Evolutionary conservation across 2,888 invertebrate species (phyloP).

Genomic region (Dynastes hyllus): DNA sequence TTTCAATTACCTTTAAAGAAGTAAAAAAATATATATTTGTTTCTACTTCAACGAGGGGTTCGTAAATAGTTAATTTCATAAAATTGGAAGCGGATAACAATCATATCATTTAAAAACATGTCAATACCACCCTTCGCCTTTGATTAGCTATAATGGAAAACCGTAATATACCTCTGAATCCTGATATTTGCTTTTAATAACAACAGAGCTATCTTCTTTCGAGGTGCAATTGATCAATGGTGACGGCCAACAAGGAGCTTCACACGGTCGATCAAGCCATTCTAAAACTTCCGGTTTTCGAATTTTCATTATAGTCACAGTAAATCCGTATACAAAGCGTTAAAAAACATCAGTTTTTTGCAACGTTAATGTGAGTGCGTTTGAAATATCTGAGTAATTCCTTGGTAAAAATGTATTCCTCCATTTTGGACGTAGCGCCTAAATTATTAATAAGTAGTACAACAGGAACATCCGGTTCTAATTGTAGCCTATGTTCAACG

Average conservation of each 20-base stretch:
- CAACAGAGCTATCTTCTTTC: not conserved
- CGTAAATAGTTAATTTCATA: no score
- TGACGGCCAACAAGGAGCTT: constrained; percentile 75
- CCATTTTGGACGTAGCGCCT: constrained; percentile 83
- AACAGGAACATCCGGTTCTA: constrained; percentile 67
- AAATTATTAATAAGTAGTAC: constrained; percentile 83
- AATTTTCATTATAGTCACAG: constrained; percentile 80
- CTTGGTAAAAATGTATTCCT: constrained; percentile 78
- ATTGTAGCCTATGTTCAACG: constrained; percentile 43
- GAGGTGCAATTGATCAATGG: constrained; percentile 58
- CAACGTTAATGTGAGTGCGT: constrained; percentile 57
- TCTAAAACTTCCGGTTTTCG: constrained; percentile 72
- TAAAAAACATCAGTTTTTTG: no score
- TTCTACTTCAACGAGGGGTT: no score
- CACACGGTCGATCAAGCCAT: constrained; percentile 76
- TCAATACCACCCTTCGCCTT: not conserved
- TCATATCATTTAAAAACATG: no score
- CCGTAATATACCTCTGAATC: constrained; percentile 41
- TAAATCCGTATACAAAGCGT: no score
- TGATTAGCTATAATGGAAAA: not conserved
- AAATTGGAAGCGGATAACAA: no score
- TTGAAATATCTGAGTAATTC: constrained; percentile 65
- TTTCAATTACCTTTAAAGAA: constrained; percentile 53
- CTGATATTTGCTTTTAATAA: constrained; percentile 45
- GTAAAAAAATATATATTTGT: no score